Percentiles rank a stretch among this genome's conserved stretches.
These are phyloP conservation scores for Cheiracanthium punctorium DNA, from an alignment of 2,888 invertebrate species.

Conservation along the genomic window DNA sequence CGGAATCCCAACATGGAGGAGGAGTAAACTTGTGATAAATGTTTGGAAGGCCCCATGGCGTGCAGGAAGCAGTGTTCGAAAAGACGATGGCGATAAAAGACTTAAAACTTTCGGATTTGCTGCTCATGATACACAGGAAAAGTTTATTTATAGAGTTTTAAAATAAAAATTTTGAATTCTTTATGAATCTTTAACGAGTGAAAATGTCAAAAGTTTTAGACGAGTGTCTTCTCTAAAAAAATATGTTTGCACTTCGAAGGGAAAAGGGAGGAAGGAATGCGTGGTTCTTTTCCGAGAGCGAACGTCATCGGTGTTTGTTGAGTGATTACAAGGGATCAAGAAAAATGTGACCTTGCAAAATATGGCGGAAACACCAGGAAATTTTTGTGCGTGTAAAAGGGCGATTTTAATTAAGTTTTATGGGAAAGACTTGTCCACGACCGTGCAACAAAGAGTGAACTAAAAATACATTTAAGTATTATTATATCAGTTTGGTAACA, in stretches of 20 bases:
- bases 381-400: background rate
- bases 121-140: background rate
- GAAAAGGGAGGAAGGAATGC: too few species aligned
- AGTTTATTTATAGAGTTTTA: background rate
- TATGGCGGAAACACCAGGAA: background rate
- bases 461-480: too few species aligned
- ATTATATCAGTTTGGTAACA: too few species aligned
- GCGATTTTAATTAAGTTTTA: background rate
- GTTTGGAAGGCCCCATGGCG: background rate
- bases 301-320: background rate
- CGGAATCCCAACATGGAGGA: background rate
- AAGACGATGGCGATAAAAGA: background rate
- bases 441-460: background rate
- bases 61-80: background rate
- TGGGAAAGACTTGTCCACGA: background rate
- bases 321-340: background rate
- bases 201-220: background rate
- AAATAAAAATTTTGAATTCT: conserved; percentile 3
- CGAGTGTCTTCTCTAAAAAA: background rate
- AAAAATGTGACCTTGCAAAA: background rate
- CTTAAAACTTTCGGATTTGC: background rate
- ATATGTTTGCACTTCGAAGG: too few species aligned
- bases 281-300: background rate
- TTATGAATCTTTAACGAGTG: background rate
- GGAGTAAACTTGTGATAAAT: background rate